A percentile compares a stretch with the other conserved stretches of the same genome.
phyloP scores from a whole-genome alignment of 2,113 vertebrate species.

The Limnothrissa miodon region DNA sequence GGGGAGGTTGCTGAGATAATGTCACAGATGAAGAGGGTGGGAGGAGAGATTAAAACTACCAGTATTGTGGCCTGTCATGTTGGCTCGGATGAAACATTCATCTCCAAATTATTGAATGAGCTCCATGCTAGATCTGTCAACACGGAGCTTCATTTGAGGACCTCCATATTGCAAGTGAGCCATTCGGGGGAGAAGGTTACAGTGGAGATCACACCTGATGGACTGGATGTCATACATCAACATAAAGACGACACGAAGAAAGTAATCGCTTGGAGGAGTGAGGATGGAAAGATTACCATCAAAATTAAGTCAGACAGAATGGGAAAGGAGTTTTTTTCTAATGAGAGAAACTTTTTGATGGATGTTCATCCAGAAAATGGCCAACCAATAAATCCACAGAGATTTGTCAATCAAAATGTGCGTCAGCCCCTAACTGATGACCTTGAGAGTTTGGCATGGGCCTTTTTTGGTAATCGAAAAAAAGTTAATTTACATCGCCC shows the following conservation, averaged over 20 bases:
- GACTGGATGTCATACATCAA: constrained; percentile 8
- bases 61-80: constrained; percentile 49
- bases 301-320: constrained; percentile 19
- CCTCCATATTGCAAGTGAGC: constrained; percentile 29
- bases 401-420: background rate
- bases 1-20: constrained; percentile 34
- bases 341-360: constrained; percentile 25
- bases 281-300: constrained; percentile 31
- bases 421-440: fast-evolving
- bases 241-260: constrained; percentile 49
- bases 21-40: background rate
- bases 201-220: constrained; percentile 30
- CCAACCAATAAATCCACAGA: constrained; percentile 22
- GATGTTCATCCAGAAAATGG: fast-evolving
- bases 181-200: constrained; percentile 47
- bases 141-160: constrained; percentile 49
- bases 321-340: constrained; percentile 36
- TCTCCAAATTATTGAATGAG: constrained; percentile 23
- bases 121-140: constrained; percentile 30
- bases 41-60: constrained; percentile 46
- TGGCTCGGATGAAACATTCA: constrained; percentile 38
- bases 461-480: constrained; percentile 21
- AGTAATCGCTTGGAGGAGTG: constrained; percentile 32
- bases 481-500: fast-evolving
- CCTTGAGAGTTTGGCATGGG: constrained; percentile 42